Base-by-base conservation (phyloP, 1,140 invertebrate species). In the Bicyclus anynana region DNA sequence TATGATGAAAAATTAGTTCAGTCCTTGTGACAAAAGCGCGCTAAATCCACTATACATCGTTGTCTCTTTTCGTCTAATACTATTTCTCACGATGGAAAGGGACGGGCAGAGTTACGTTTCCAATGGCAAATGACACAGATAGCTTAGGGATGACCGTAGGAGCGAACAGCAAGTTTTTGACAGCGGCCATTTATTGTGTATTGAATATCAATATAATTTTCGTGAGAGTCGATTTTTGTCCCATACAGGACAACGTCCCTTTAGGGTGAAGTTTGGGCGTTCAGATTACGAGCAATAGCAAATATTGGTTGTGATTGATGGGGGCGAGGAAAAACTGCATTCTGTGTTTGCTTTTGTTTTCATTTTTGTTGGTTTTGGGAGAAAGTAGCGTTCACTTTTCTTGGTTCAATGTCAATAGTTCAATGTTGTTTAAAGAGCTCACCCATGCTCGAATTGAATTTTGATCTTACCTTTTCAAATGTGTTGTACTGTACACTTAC, bases 1-100 rank as follows among this genome's bases (percentile, higher is more conserved):
- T 89, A 89, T 90, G 87, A 90, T 90, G 89, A 90, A 90, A 90
- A 90, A 90, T 90, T 90, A 89, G 85, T 85, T 84, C 85, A 84
- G 82, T 85, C 79, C 74, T 84, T 72, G 80, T 87, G 82, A 87
- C 85, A 87, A 87, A 87, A 76, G 79, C 80, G 74, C 77, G 82
- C 77, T 84, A 85, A 84, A 80, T 82, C 74, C 67, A 80, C 74
- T 78, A 75, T 73, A 77, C 59, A 63, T 55, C 57, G 61, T 72
- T 72, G 72, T 86, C 83, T 75, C 80, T 73, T 69, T 86, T 72
- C 55, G 54, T 61, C 80, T 61, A 72, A 77, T 59, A 48, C 38
- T 14, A 6, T 40, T 40, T 56, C 66, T 63, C 40, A 57, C 21
- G 61, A 29, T 13, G 51, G 66, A 80, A 67, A 67, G 68, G 62